phyloP scores from a whole-genome alignment of 2,888 invertebrate genomes.

The Colostygia pectinataria region DNA sequence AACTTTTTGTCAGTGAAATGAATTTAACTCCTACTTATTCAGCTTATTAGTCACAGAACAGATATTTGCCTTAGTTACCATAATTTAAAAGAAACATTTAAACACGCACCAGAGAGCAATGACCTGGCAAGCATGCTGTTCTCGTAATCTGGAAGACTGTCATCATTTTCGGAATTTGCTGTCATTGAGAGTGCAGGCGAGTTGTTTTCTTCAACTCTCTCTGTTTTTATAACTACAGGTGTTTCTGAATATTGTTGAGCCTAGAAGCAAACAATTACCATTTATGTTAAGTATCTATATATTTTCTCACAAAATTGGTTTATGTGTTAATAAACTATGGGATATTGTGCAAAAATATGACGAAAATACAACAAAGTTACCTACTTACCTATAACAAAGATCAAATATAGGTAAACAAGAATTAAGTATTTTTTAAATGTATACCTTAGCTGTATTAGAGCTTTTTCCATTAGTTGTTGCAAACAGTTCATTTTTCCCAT shows the following conservation, averaged over 20 bases:
- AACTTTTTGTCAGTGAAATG: too few relatives aligned
- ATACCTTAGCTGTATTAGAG: conserved; percentile 56
- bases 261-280: conserved; percentile 48
- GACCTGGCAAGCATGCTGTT: conserved; percentile 81
- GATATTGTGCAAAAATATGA: not conserved
- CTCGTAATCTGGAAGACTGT: conserved; percentile 77
- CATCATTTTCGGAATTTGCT: conserved; percentile 68
- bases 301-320: too few relatives aligned
- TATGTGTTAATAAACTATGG: too few relatives aligned
- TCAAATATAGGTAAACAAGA: too few relatives aligned
- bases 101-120: conserved; percentile 65
- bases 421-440: not conserved
- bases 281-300: too few relatives aligned
- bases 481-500: conserved; percentile 53
- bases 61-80: not conserved
- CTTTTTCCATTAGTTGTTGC: conserved; percentile 70
- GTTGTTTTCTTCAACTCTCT: conserved; percentile 62
- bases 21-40: not conserved
- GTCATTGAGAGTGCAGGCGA: conserved; percentile 54
- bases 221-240: conserved; percentile 70
- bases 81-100: not conserved
- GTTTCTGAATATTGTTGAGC: conserved; percentile 52
- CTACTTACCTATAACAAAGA: too few relatives aligned
- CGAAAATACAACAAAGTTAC: too few relatives aligned
- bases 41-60: not conserved